Percentiles rank a stretch among this genome's conserved stretches.
Evolutionary conservation across 1,140 invertebrate species (phyloP).

Genomic region (Sminthurides bifidus): DNA sequence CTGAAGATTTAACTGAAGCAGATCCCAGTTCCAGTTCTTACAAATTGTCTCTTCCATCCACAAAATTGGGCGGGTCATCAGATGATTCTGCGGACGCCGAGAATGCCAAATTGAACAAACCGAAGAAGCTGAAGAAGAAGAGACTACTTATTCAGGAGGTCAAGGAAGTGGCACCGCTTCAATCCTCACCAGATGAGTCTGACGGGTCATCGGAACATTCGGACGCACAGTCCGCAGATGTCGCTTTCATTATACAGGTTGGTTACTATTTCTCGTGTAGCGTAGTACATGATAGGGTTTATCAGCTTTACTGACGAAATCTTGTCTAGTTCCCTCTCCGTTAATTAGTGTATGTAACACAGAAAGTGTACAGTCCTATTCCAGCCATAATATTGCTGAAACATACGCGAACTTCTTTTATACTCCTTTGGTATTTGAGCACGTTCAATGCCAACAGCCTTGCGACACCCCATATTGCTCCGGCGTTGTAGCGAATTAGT

Average conservation of each 20-base stretch:
- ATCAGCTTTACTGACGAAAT: no score
- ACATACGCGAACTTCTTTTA: no score
- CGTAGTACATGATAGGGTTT: no score
- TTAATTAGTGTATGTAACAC: no score
- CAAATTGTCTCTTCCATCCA: not conserved
- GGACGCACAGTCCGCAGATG: slow-evolving; percentile 40
- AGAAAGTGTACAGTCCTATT: no score
- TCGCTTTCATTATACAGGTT: slow-evolving; percentile 48
- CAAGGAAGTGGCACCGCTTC: slow-evolving; percentile 25
- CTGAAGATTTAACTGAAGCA: not conserved
- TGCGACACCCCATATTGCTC: no score
- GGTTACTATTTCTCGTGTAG: not conserved
- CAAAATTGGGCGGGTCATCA: slow-evolving; percentile 3
- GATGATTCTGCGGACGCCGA: not conserved
- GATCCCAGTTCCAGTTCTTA: not conserved
- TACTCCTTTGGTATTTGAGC: no score
- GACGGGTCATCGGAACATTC: slow-evolving; percentile 33
- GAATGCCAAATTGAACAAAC: not conserved
- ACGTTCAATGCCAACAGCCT: no score
- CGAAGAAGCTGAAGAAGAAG: slow-evolving; percentile 29
- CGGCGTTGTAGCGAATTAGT: no score
- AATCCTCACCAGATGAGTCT: slow-evolving; percentile 2
- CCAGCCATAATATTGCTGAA: no score
- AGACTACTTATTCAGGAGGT: slow-evolving; percentile 31
- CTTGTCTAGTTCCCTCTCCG: no score